phyloP scores from a whole-genome alignment of 1,140 invertebrate species.

The Zaprionus ornatus region DNA sequence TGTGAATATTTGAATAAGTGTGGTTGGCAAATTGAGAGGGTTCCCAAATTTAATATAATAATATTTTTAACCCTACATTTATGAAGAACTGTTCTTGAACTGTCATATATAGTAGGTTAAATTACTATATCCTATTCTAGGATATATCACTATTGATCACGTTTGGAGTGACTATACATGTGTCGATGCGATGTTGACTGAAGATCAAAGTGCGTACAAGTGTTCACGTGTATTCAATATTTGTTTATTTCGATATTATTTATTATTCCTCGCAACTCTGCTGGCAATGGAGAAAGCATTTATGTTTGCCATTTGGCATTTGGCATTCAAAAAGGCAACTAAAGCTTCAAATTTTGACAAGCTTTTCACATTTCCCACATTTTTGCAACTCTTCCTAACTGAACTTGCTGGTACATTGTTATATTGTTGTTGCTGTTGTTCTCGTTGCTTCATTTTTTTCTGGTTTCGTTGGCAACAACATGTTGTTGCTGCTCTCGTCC shows the following conservation, averaged over 20 bases:
- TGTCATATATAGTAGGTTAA: too few species aligned
- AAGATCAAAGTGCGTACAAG: not conserved
- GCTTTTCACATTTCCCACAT: constrained; percentile 73
- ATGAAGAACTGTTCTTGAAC: too few species aligned
- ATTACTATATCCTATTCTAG: not conserved
- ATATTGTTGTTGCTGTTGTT: constrained; percentile 9
- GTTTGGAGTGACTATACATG: constrained; percentile 11
- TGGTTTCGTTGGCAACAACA: constrained; percentile 35
- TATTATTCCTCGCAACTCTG: not conserved
- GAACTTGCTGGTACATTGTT: constrained; percentile 35
- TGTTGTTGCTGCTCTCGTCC: constrained; percentile 51
- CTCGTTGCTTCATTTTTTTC: constrained; percentile 2
- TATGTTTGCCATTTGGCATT: constrained; percentile 56
- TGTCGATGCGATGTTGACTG: constrained; percentile 10
- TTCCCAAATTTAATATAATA: too few species aligned
- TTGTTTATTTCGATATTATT: not conserved
- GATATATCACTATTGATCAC: not conserved
- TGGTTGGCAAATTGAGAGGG: too few species aligned
- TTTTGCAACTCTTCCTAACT: constrained; percentile 16
- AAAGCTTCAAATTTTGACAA: constrained; percentile 74
- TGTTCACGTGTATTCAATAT: not conserved
- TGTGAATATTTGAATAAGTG: too few species aligned
- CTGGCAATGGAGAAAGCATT: constrained; percentile 37
- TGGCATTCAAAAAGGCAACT: constrained; percentile 67
- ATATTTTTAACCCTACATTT: too few species aligned